Percentiles rank a stretch among this genome's conserved stretches.
Evolutionary conservation across 2,797 vertebrate genomes (phyloP).

Genomic region (Pelodytes ibericus): DNA sequence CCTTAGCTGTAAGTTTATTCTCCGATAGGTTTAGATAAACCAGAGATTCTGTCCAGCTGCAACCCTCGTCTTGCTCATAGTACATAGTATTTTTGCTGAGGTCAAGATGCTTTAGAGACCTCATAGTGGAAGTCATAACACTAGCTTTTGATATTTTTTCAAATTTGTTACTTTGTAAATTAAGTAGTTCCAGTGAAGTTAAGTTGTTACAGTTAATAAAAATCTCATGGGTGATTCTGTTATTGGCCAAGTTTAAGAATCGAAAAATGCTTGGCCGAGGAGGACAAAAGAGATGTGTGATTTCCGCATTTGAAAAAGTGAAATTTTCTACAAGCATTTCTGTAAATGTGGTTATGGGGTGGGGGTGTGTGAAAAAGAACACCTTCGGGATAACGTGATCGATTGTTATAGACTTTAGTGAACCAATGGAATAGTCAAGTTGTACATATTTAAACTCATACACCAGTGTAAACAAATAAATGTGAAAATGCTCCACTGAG

Average conservation of each 20-base stretch:
- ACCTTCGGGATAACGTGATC: constrained; percentile 21
- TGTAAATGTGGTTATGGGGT: constrained; percentile 64
- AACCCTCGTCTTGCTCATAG: constrained; percentile 60
- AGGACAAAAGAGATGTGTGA: constrained; percentile 87
- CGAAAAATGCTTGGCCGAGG: constrained; percentile 67
- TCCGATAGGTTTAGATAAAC: constrained; percentile 77
- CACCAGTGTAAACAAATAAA: constrained; percentile 60
- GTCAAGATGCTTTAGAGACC: constrained; percentile 76
- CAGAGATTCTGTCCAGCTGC: constrained; percentile 76
- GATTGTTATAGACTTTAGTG: constrained; percentile 38
- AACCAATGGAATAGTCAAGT: constrained; percentile 55
- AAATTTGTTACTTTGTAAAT: constrained; percentile 78
- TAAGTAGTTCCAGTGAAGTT: constrained; percentile 67
- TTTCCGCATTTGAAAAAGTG: constrained; percentile 70
- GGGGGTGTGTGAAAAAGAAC: not conserved
- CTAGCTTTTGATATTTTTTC: constrained; percentile 72
- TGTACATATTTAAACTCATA: rapidly evolving
- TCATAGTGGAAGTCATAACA: constrained; percentile 75
- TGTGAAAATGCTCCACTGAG: constrained; percentile 67
- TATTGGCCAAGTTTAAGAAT: constrained; percentile 78
- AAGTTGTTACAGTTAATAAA: constrained; percentile 80
- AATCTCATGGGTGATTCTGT: constrained; percentile 78
- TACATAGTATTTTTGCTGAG: constrained; percentile 79
- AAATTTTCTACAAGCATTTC: constrained; percentile 76
- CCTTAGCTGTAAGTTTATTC: constrained; percentile 71